phyloP scores from a whole-genome alignment of 2,888 invertebrate genomes.

The Drosophila anomelani region DNA sequence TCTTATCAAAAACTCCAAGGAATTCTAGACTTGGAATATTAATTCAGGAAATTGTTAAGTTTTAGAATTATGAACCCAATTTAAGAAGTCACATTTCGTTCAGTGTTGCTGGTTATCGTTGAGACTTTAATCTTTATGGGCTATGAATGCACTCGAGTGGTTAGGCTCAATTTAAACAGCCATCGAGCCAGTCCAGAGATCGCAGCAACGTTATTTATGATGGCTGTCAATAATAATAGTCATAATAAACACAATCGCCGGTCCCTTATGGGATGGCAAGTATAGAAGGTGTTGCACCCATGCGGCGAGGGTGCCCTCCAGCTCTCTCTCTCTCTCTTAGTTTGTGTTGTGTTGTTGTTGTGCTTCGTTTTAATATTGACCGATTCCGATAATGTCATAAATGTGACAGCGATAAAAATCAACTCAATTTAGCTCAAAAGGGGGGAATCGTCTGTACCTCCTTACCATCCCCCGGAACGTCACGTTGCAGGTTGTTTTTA shows the following conservation, averaged over 20 bases:
- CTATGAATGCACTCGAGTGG: conserved; percentile 73
- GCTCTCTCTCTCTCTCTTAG: conserved; percentile 14
- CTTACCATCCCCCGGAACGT: conserved; percentile 4
- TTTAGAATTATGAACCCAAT: background rate
- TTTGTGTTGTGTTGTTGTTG: background rate
- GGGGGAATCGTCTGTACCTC: background rate
- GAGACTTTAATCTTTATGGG: conserved; percentile 76
- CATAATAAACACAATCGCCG: conserved; percentile 66
- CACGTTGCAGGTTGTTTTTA: conserved; percentile 52
- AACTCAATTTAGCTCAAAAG: conserved; percentile 49
- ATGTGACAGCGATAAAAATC: conserved; percentile 82
- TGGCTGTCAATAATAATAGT: conserved; percentile 70
- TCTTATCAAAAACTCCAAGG: too few relatives aligned
- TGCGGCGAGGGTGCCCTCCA: conserved; percentile 45
- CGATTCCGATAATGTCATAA: conserved; percentile 79
- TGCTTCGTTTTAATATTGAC: conserved; percentile 69
- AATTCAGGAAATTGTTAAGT: background rate
- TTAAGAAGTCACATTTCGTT: background rate
- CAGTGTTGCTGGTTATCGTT: conserved; percentile 51
- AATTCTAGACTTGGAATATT: background rate
- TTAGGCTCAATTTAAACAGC: conserved; percentile 69
- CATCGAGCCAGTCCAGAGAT: conserved; percentile 34
- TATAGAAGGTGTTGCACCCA: conserved; percentile 54
- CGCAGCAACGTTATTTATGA: conserved; percentile 59
- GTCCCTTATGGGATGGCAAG: conserved; percentile 38